Base-by-base conservation (phyloP, 2,888 invertebrate species). In the Campopleginae sp. region DNA sequence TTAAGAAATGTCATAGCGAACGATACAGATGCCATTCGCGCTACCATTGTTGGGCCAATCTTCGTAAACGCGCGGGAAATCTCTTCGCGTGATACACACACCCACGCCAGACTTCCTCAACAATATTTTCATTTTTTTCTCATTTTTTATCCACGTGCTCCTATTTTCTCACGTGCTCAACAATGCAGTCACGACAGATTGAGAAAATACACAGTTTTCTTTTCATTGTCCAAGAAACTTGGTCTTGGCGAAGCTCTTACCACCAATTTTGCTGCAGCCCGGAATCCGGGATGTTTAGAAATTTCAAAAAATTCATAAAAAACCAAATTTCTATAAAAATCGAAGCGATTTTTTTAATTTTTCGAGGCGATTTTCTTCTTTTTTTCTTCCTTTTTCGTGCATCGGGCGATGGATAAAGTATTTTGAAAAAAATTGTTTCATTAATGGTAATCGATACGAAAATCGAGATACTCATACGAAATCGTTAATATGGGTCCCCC, bases 1-100 rank as follows among this genome's bases (percentile, higher is more conserved):
- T 38, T 1, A 12, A 76, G 8, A 46, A 42, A 48, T 33, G 66
- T 23, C 63, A 74, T 51, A 75, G 19, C 80, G 48, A 42, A 65
- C 77, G 65, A 58, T 70, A 80, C 58, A 23, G 51, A 38, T 46
- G 51, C 75, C 46, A 44, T 46, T 72, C 33, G 63, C 46, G 65
- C 38, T 71, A 68, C 70, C 63, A 86, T 77, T 80, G 80, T 71
- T 61, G 61, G 23, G 44, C 46, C 61, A 76, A 81, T 81, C 76
- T 81, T 48, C 58, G 46, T 76, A 76, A 80, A 74, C 66, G 80
- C 44, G n/a, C 31, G 74, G 27, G 46, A 58, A 80, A 80, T 80
- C 65, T 74, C 58, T 80, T 68, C 46, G 23, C 74, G 80, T 44
- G 65, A 54, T 44, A 80, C 14, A 14, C 14, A 46, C 27, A 19